phyloP scores from a whole-genome alignment of 1,140 invertebrate species.

The Drosophila carrolli region DNA sequence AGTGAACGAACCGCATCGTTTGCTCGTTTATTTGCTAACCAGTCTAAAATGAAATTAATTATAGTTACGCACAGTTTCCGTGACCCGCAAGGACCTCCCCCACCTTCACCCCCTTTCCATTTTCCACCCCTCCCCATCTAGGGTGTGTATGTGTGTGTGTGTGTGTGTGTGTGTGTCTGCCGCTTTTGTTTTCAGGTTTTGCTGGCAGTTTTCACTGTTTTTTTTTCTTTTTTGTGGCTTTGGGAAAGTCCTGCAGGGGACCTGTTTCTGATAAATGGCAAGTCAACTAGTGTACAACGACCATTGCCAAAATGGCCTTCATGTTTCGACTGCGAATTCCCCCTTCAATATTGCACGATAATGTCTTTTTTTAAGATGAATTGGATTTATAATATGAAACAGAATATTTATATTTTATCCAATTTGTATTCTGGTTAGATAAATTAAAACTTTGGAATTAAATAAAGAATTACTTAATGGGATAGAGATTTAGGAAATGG shows the following conservation, averaged over 20 bases:
- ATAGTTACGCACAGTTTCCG: conserved; percentile 77
- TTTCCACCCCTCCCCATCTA: not conserved
- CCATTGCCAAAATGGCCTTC: not conserved
- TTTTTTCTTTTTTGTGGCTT: not conserved
- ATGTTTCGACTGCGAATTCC: not conserved
- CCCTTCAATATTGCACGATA: no score
- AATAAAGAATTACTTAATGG: no score
- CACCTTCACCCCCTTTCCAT: not conserved
- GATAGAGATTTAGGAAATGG: no score
- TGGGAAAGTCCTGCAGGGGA: conserved; percentile 8
- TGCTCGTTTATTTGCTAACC: conserved; percentile 82
- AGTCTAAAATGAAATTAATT: conserved; percentile 83
- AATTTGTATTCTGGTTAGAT: no score
- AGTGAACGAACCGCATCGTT: conserved; percentile 71
- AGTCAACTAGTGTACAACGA: conserved; percentile 4
- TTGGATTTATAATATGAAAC: no score
- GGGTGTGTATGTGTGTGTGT: no score
- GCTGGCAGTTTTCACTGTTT: not conserved
- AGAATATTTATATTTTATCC: no score
- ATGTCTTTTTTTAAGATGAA: no score
- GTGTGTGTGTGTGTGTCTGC: not conserved
- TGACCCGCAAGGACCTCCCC: conserved; percentile 24
- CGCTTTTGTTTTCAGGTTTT: conserved; percentile 1
- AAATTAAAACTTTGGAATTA: no score
- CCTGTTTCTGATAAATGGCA: conserved; percentile 33